Evolutionary conservation across 2,888 invertebrate species (phyloP).

Genomic region (Pammene aurita): DNA sequence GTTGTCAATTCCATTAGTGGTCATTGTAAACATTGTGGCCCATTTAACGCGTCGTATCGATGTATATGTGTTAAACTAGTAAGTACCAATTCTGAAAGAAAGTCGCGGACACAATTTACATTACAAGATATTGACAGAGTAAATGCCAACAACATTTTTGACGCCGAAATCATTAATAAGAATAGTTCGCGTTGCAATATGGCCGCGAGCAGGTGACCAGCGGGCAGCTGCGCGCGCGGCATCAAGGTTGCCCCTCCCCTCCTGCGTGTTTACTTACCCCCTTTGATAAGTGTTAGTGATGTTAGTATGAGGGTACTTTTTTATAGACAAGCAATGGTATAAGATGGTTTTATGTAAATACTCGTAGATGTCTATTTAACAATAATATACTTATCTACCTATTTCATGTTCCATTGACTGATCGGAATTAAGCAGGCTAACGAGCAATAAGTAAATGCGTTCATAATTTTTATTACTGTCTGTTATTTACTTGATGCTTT

Average conservation of each 20-base stretch:
- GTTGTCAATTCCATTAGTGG: no score
- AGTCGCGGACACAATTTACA: slow-evolving; percentile 18
- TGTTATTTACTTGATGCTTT: no score
- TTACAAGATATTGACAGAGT: slow-evolving; percentile 31
- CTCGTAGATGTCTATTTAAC: slow-evolving; percentile 12
- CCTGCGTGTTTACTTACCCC: slow-evolving; percentile 61
- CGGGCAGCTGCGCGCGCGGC: slow-evolving; percentile 69
- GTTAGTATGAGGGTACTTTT: slow-evolving; percentile 50
- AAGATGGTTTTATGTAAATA: slow-evolving; percentile 20
- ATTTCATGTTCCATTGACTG: background rate
- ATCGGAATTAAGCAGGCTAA: background rate
- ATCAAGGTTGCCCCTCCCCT: slow-evolving; percentile 73
- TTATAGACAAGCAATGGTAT: slow-evolving; percentile 28
- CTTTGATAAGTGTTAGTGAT: slow-evolving; percentile 67
- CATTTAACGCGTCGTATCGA: background rate
- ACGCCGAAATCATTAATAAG: slow-evolving; percentile 45
- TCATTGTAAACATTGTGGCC: no score
- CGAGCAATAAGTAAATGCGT: no score
- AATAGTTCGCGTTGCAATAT: slow-evolving; percentile 48
- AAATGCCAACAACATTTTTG: slow-evolving; percentile 42
- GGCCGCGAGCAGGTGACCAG: slow-evolving; percentile 68
- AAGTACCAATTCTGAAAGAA: slow-evolving; percentile 10
- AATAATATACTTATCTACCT: background rate
- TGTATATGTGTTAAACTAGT: background rate
- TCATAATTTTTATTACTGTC: no score